phyloP scores from a whole-genome alignment of 2,113 vertebrate genomes.

The Casuarius casuarius region DNA sequence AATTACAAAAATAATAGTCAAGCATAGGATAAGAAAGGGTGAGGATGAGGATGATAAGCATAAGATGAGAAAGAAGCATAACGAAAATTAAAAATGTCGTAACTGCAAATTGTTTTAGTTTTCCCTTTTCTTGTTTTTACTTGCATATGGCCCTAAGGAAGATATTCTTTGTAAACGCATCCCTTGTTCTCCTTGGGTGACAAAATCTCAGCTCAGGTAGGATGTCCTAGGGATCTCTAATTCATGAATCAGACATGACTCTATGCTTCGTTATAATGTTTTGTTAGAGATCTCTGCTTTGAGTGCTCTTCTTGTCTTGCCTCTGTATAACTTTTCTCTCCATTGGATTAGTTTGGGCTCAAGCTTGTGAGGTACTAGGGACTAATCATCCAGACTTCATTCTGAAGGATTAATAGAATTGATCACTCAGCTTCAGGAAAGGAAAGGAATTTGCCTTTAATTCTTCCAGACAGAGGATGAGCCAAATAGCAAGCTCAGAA shows the following conservation, averaged over 20 bases:
- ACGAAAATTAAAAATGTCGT: background rate
- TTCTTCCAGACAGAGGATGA: background rate
- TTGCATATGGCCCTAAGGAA: background rate
- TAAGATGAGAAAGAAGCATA: background rate
- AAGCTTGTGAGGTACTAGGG: background rate
- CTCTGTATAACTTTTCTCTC: background rate
- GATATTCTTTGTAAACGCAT: background rate
- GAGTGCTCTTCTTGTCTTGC: background rate
- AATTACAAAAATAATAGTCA: background rate
- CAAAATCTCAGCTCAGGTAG: background rate
- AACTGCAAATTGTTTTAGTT: background rate
- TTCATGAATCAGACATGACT: background rate
- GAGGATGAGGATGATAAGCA: no score
- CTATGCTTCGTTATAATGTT: background rate
- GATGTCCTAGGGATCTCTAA: background rate
- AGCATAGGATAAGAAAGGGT: background rate
- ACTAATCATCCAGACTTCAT: background rate
- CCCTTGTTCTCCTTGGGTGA: background rate
- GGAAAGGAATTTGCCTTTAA: background rate
- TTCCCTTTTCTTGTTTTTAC: background rate
- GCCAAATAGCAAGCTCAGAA: background rate
- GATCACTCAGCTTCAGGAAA: background rate
- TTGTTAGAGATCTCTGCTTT: background rate
- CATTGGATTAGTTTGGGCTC: background rate
- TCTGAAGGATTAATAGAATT: background rate